phyloP scores from a whole-genome alignment of 2,113 vertebrate genomes.

The Bolborhynchus lineola region DNA sequence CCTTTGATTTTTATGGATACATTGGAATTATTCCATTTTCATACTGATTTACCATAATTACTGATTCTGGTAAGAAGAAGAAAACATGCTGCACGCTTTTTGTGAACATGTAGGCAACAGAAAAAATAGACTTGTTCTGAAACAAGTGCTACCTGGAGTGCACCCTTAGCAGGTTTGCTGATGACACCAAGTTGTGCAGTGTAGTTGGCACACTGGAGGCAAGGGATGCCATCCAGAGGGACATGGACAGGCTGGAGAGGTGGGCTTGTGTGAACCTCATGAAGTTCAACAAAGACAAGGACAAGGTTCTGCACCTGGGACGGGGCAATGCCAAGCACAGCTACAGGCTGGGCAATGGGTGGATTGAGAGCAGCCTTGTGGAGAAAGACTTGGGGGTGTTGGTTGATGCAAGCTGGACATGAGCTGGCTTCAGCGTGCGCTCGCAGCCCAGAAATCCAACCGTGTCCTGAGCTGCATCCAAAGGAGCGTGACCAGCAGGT shows the following conservation, averaged over 20 bases:
- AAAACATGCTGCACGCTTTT: rapidly evolving
- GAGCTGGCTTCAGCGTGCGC: neutral
- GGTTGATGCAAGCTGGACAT: neutral
- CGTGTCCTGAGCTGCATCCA: neutral
- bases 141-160: neutral
- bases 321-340: neutral
- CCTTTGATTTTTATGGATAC: rapidly evolving
- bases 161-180: neutral
- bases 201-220: neutral
- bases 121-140: neutral
- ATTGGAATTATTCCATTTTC: neutral
- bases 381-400: neutral
- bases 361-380: neutral
- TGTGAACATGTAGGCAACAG: rapidly evolving
- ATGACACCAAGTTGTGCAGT: neutral
- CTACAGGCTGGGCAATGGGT: neutral
- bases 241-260: neutral
- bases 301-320: neutral
- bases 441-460: neutral
- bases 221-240: neutral
- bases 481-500: neutral
- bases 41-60: neutral
- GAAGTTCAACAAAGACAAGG: neutral
- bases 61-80: neutral
- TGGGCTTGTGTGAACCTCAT: neutral